A percentile compares a stretch with the other conserved stretches of the same genome.
These are phyloP conservation scores for Bos taurus DNA, from an alignment of 2,113 vertebrate genomes.

Conservation along the genomic window ARS-UCD2.0 NC_037332.1:39468501-39469000, in stretches of 20 bases:
- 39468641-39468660: neutral
- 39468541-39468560: slow-evolving; percentile 45
- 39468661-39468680: neutral
- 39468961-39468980: slow-evolving; percentile 13
- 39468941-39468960: neutral
- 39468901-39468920: neutral
- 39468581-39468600: neutral
- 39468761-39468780: neutral
- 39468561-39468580: slow-evolving; percentile 39
- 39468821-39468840: neutral
- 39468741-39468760: neutral
- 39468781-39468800: neutral
- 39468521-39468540: slow-evolving; percentile 19
- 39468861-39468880: neutral
- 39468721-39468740: neutral
- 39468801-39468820: neutral
- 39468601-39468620: neutral
- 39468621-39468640: neutral
- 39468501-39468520: slow-evolving; percentile 46
- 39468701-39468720: neutral
- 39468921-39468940: neutral
- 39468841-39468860: neutral
- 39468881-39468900: neutral
- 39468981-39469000: neutral
- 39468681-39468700: neutral